Base-by-base conservation (phyloP, 2,888 invertebrate species). In the Orthosia incerta region DNA sequence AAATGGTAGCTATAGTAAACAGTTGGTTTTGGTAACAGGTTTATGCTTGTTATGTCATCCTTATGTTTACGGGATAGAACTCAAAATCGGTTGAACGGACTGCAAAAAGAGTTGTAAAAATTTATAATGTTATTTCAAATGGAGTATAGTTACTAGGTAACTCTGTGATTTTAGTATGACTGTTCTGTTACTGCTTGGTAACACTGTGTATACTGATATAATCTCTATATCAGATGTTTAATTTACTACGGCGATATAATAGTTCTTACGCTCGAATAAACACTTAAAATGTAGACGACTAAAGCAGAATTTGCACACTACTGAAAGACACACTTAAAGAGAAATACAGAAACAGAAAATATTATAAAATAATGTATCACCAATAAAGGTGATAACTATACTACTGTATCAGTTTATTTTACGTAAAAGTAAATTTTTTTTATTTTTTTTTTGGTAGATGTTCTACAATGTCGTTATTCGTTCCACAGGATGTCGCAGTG, bases 401-500 rank as follows among this genome's bases (percentile, higher is more conserved):
- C 3, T 26, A 5, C 3, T 16, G n/a, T 3, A 56, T 15, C 48
- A 13, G 9, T 26, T 56, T 56, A 7, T 56, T 16, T 56, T 26
- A 26, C 3, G 26, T 3, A 56, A 56, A 1, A 56, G 16, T 5
- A 56, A 4, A 26, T 57, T n/a, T n/a, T 39, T 39, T 31, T 39
- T 12, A 18, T 31, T 26, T 20, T 51, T 13, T 39, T 45, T 0
- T 23, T 23, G n/a, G 26, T 4, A 12, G 3, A 20, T 71, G 16
- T 11, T 55, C 0, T 72, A 46, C 15, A n/a, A 39, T 74, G 9
- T 18, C 2, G n/a, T 45, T 48, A 39, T 76, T 63, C 51, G 15
- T 45, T 39, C 45, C 81, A 31, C 88, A 97, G 97, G 89, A 97
- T 97, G 91, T 97, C 97, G 0, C 97, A 97, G 85, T 97, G 97